Percentiles rank a stretch among this genome's conserved stretches.
These are phyloP conservation scores for Mastigias papua DNA, from an alignment of 30 jellyfish, hydroid and myxozoan species.

Conservation along the genomic window DNA sequence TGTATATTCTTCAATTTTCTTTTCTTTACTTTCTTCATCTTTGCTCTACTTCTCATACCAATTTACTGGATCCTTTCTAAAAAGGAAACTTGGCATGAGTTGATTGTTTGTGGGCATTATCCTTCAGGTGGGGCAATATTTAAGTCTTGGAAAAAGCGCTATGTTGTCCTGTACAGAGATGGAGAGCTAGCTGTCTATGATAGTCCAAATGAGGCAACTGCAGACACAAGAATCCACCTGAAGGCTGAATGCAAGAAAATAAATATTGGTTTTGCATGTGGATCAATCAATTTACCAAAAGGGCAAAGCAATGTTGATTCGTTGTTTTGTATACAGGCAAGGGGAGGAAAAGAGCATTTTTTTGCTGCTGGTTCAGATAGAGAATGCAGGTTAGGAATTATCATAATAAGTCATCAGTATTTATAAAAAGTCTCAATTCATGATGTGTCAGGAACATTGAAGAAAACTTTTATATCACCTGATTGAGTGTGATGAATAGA, in stretches of 20 bases:
- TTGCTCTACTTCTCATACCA: too few species aligned
- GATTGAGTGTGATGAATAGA: too few species aligned
- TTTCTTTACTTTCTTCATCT: too few species aligned
- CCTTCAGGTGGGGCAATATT: slow-evolving; percentile 83
- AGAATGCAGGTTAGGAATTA: slow-evolving; percentile 76
- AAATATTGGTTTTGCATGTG: slow-evolving; percentile 91
- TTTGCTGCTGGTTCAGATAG: slow-evolving; percentile 87
- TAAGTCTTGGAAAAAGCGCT: slow-evolving; percentile 87
- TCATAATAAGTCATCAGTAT: background rate
- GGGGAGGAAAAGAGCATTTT: slow-evolving; percentile 64
- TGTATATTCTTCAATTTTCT: too few species aligned
- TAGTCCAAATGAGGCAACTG: slow-evolving; percentile 82
- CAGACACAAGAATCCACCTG: slow-evolving; percentile 81
- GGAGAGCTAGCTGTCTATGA: slow-evolving; percentile 90
- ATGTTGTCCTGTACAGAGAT: slow-evolving; percentile 81
- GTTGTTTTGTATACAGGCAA: slow-evolving; percentile 76
- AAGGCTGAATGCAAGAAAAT: slow-evolving; percentile 66
- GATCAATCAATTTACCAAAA: slow-evolving; percentile 88
- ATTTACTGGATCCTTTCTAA: background rate
- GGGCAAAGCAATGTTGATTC: slow-evolving; percentile 89
- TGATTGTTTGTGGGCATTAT: background rate
- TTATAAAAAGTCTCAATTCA: too few species aligned
- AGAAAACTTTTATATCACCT: too few species aligned
- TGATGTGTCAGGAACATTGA: background rate
- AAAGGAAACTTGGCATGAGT: background rate